Percentiles rank a stretch among this genome's conserved stretches.
These are phyloP conservation scores for Forbesichthys agassizii DNA, from an alignment of 2,113 vertebrate genomes.

Conservation along the genomic window DNA sequence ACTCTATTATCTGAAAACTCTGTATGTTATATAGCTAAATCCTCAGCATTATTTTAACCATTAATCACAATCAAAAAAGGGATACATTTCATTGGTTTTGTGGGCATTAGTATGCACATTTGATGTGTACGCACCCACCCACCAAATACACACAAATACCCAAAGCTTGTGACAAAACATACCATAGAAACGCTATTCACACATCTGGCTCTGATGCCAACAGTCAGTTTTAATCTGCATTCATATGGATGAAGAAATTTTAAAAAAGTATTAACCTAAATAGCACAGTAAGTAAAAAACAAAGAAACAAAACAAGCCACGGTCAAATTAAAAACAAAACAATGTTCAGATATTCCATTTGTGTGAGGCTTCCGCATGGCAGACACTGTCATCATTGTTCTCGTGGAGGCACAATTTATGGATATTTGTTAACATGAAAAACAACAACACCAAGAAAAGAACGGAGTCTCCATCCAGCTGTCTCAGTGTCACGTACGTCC, in stretches of 20 bases:
- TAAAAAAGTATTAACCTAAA: background rate
- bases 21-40: slow-evolving; percentile 34
- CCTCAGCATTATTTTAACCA: slow-evolving; percentile 14
- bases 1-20: slow-evolving; percentile 33
- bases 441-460: slow-evolving; percentile 51
- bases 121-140: background rate
- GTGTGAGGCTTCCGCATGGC: slow-evolving; percentile 22
- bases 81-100: background rate
- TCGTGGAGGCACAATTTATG: slow-evolving; percentile 29
- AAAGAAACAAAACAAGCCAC: background rate
- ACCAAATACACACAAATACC: too few species aligned
- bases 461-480: slow-evolving; percentile 42
- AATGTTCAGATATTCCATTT: background rate
- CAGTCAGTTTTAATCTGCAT: background rate
- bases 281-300: background rate
- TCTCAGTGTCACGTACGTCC: slow-evolving; percentile 49
- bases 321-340: background rate
- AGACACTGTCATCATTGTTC: slow-evolving; percentile 24
- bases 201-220: background rate
- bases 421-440: slow-evolving; percentile 46
- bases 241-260: background rate
- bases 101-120: background rate
- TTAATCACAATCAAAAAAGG: slow-evolving; percentile 2
- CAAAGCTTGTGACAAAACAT: background rate
- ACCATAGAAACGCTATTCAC: background rate